These are phyloP conservation scores for Drosophila persimilis DNA, from an alignment of 1,140 invertebrate genomes.

Conservation along the genomic window DNA sequence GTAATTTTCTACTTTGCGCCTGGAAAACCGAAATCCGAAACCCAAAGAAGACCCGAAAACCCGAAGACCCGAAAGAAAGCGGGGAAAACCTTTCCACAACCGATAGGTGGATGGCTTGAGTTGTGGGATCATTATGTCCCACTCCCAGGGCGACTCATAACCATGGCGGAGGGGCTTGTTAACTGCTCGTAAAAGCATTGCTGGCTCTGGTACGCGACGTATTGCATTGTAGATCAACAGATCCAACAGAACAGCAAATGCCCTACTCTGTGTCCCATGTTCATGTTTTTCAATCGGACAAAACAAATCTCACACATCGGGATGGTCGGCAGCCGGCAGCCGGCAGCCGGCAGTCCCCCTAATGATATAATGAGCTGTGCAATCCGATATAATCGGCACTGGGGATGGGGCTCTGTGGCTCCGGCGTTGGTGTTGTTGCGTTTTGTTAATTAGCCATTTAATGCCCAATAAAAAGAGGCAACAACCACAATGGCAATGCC, in stretches of 20 bases:
- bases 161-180: constrained; percentile 45
- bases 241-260: too few relatives aligned
- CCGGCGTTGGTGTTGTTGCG: constrained; percentile 41
- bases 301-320: too few relatives aligned
- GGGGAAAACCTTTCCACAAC: constrained; percentile 14
- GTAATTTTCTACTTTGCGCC: constrained; percentile 81
- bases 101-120: neutral
- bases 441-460: constrained; percentile 77
- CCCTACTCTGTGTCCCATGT: neutral
- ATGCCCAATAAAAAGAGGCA: constrained; percentile 63
- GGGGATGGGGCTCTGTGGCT: constrained; percentile 22
- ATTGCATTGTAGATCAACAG: too few relatives aligned
- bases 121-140: constrained; percentile 29
- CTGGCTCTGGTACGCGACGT: neutral
- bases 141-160: constrained; percentile 26
- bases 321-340: neutral
- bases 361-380: constrained; percentile 42
- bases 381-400: constrained; percentile 48
- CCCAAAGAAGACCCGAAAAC: neutral
- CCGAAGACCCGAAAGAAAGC: neutral
- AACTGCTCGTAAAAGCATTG: constrained; percentile 50
- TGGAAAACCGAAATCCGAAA: constrained; percentile 40
- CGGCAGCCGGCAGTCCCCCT: constrained; percentile 18
- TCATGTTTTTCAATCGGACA: too few relatives aligned
- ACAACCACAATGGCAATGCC: constrained; percentile 28